Evolutionary conservation across 2,888 invertebrate genomes (phyloP).

Genomic region (Malachius bipustulatus): DNA sequence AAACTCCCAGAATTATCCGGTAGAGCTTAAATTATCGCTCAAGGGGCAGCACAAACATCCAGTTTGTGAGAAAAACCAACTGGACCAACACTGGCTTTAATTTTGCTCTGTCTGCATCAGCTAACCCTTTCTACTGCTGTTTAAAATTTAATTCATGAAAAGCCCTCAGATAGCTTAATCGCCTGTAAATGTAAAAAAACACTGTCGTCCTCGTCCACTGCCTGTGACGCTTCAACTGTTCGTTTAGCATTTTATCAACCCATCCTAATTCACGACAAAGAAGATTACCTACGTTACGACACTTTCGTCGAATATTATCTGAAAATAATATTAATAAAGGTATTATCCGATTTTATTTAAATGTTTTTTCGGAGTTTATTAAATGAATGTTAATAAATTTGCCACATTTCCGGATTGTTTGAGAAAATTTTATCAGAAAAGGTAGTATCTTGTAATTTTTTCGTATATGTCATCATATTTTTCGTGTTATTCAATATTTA

Average conservation of each 20-base stretch:
- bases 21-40: conserved; percentile 18
- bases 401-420: too few relatives aligned
- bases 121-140: conserved; percentile 1
- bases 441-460: too few relatives aligned
- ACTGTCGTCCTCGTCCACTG: neutral
- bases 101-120: conserved; percentile 12
- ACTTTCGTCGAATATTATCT: too few relatives aligned
- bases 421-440: too few relatives aligned
- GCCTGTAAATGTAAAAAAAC: conserved; percentile 1
- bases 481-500: too few relatives aligned
- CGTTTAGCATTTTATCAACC: conserved; percentile 1
- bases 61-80: conserved; percentile 25
- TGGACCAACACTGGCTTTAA: conserved; percentile 25
- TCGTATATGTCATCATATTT: too few relatives aligned
- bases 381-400: too few relatives aligned
- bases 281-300: too few relatives aligned
- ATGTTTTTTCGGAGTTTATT: too few relatives aligned
- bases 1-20: conserved; percentile 17
- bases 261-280: conserved; percentile 2
- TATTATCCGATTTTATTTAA: too few relatives aligned
- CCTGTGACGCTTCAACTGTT: too few relatives aligned
- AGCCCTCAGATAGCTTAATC: conserved; percentile 2
- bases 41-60: conserved; percentile 21
- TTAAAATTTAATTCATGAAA: neutral
- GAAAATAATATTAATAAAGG: too few relatives aligned